Conservation (phyloP, 1,140 invertebrate genomes). For the Drosophila oshimai region DNA sequence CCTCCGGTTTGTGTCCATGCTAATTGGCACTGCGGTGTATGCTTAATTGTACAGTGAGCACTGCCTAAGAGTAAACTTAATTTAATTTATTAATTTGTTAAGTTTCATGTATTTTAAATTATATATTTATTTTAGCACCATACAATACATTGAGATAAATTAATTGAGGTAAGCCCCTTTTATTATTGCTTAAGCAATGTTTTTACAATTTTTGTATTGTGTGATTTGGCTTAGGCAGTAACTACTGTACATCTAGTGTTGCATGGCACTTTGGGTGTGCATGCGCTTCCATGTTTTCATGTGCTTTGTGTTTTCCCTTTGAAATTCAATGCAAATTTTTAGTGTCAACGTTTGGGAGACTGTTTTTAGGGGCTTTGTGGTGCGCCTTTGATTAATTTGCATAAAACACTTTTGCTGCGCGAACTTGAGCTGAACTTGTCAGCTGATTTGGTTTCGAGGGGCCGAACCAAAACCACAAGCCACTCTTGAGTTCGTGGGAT, state of each 20-base stretch:
- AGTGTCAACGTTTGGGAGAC: slow-evolving; percentile 45
- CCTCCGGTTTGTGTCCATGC: slow-evolving; percentile 63
- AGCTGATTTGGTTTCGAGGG: slow-evolving; percentile 1
- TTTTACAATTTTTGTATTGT: background rate
- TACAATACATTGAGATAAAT: too few relatives aligned
- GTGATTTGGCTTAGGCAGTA: background rate
- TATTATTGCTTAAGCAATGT: background rate
- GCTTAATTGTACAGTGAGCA: slow-evolving; percentile 4
- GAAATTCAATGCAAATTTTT: slow-evolving; percentile 65
- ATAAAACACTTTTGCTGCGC: slow-evolving; percentile 68
- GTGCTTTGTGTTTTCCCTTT: slow-evolving; percentile 17
- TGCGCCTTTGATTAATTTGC: slow-evolving; percentile 51
- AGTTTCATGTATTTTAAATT: background rate
- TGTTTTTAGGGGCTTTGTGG: slow-evolving; percentile 36
- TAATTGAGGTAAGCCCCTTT: too few relatives aligned
- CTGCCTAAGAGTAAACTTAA: background rate
- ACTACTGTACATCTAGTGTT: slow-evolving; percentile 17
- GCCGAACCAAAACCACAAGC: slow-evolving; percentile 8
- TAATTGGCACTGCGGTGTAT: slow-evolving; percentile 31
- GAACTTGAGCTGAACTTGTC: slow-evolving; percentile 23
- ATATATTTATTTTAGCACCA: too few relatives aligned
- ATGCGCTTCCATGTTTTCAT: slow-evolving; percentile 17
- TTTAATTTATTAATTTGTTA: slow-evolving; percentile 1
- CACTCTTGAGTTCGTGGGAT: slow-evolving; percentile 31
- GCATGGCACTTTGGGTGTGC: slow-evolving; percentile 17